These are phyloP conservation scores for Eledona agricola DNA, from an alignment of 2,888 invertebrate species.

Conservation along the genomic window DNA sequence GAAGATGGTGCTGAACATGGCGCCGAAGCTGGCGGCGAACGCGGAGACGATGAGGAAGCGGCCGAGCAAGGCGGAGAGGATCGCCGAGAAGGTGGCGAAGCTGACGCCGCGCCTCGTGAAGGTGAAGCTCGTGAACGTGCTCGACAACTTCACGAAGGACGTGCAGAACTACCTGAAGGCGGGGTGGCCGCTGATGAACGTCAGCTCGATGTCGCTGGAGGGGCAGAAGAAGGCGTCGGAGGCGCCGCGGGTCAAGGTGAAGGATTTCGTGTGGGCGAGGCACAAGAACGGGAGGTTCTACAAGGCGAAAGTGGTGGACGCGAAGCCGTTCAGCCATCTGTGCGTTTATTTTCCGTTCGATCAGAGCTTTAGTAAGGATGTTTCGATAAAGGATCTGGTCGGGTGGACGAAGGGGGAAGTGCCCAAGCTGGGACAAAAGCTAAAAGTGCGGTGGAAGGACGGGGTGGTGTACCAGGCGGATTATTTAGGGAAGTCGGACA, in stretches of 20 bases:
- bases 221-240: constrained; percentile 2
- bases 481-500: constrained; percentile 62
- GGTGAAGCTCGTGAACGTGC: constrained; percentile 49
- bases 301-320: constrained; percentile 64
- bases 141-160: constrained; percentile 45
- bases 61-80: too few relatives aligned
- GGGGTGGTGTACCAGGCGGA: constrained; percentile 62
- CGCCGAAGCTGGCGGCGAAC: too few relatives aligned
- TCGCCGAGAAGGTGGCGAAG: constrained; percentile 35
- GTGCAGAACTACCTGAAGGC: constrained; percentile 46
- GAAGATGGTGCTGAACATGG: constrained; percentile 38
- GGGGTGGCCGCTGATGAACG: constrained; percentile 48
- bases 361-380: constrained; percentile 69
- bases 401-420: constrained; percentile 46
- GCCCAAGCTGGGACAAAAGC: constrained; percentile 62
- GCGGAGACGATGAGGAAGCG: constrained; percentile 5
- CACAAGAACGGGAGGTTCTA: constrained; percentile 70
- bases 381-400: constrained; percentile 67
- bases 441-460: constrained; percentile 68
- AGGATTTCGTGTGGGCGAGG: constrained; percentile 68
- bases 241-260: constrained; percentile 23
- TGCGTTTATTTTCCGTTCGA: constrained; percentile 71
- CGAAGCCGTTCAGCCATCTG: constrained; percentile 64
- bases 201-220: constrained; percentile 42
- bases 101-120: constrained; percentile 47